These are phyloP conservation scores for Acanthopleura granulata DNA, from an alignment of 2,888 invertebrate genomes.

Conservation along the genomic window DNA sequence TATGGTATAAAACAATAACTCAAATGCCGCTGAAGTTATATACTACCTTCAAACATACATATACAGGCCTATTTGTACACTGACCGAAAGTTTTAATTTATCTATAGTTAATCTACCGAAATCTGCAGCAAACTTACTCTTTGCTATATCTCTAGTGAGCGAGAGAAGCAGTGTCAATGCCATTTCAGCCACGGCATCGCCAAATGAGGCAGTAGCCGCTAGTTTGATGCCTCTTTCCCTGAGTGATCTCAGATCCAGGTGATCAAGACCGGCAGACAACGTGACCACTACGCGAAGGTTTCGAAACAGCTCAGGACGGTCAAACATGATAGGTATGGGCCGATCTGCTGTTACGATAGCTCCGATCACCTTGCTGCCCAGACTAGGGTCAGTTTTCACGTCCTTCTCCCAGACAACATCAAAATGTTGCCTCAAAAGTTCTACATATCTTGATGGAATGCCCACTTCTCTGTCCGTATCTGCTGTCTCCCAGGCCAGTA, in stretches of 20 bases:
- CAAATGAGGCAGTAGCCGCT: neutral
- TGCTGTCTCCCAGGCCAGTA: neutral
- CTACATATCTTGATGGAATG: neutral
- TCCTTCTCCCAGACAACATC: conserved; percentile 14
- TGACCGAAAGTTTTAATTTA: too few relatives aligned
- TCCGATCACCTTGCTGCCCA: neutral
- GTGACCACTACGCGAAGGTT: neutral
- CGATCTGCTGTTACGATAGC: neutral
- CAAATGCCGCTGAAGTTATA: too few relatives aligned
- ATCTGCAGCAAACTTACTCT: neutral
- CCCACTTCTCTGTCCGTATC: conserved; percentile 3
- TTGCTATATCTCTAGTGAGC: neutral
- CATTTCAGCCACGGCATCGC: conserved; percentile 2
- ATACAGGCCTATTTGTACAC: too few relatives aligned
- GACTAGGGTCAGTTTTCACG: neutral
- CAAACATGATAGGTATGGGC: conserved; percentile 6
- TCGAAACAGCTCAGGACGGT: neutral
- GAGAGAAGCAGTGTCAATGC: neutral
- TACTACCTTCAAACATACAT: too few relatives aligned
- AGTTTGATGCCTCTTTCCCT: neutral
- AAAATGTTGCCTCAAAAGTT: conserved; percentile 3
- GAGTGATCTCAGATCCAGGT: conserved; percentile 6
- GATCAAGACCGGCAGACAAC: conserved; percentile 9
- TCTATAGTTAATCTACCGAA: too few relatives aligned
- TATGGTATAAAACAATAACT: too few relatives aligned